Evolutionary conservation across 2,797 vertebrate genomes (phyloP), one percentile per base, ranked within the genome.

Genomic region (Cuculus canorus): DNA sequence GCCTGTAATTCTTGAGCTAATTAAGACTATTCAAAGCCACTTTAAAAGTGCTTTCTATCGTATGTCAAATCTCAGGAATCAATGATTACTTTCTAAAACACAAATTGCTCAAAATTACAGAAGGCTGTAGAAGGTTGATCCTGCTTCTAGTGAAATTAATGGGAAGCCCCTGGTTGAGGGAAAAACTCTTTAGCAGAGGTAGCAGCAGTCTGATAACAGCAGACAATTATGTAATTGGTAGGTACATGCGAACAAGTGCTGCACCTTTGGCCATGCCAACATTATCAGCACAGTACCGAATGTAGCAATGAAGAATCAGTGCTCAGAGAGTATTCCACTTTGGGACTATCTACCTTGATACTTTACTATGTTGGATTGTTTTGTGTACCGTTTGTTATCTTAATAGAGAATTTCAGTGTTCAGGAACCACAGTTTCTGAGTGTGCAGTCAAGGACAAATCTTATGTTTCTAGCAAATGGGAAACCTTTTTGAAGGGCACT

Each of bases 371-470:
- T 72, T 86, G 73, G 14, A 52, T 73, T 93, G 53, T 56, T 94
- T 94, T 87, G 65, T 77, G 32, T 79, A 68, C 71, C 12, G 7
- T 82, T 82, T 80, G 22, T 82, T 88, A 71, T 79, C 70, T n/a
- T 83, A 64, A 61, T 8, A 1, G 32, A 92, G 60, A 69, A 88
- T 89, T 76, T 94, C 69, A 48, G 66, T 45, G 47, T 68, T 90
- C 94, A 84, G 89, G 54, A 88, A 69, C 66, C 41, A 35, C 11
- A 71, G 59, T 71, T 92, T 92, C 76, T n/a, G 86, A 90, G 50
- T 32, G 30, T 56, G 48, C 66, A 73, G 82, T 96, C 95, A 97
- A 93, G 88, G 85, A 92, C 88, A 96, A 95, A 72, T 53, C 52
- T 65, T 69, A 17, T 1, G 21, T 82, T 94, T 86, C 47, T 27